These are phyloP conservation scores for Protodeltote pygarga DNA, from an alignment of 2,888 invertebrate species.

Conservation along the genomic window DNA sequence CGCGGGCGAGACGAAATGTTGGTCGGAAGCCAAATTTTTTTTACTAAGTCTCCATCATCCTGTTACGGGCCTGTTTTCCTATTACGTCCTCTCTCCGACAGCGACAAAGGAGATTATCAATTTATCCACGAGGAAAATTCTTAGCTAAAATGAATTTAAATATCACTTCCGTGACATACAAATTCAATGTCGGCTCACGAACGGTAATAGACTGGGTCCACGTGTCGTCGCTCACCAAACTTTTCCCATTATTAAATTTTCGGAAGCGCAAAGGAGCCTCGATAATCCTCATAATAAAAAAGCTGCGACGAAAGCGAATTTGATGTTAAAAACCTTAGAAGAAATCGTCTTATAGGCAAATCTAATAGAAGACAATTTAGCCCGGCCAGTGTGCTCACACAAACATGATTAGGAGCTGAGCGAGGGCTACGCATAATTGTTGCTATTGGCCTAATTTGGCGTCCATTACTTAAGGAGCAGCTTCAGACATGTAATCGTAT, in stretches of 20 bases:
- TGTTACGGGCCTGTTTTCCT: slow-evolving; percentile 28
- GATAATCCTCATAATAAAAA: slow-evolving; percentile 50
- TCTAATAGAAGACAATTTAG: slow-evolving; percentile 45
- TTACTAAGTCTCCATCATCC: slow-evolving; percentile 36
- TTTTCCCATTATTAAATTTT: slow-evolving; percentile 57
- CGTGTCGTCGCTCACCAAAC: slow-evolving; percentile 46
- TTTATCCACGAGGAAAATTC: slow-evolving; percentile 36
- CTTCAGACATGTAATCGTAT: slow-evolving; percentile 41
- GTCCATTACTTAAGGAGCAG: slow-evolving; percentile 45
- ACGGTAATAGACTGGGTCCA: slow-evolving; percentile 34
- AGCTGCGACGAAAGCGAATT: slow-evolving; percentile 28
- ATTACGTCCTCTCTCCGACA: slow-evolving; percentile 26
- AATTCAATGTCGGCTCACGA: slow-evolving; percentile 41
- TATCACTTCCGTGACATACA: slow-evolving; percentile 42
- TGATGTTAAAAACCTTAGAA: slow-evolving; percentile 43
- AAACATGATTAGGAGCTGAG: slow-evolving; percentile 50
- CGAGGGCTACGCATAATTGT: slow-evolving; percentile 46
- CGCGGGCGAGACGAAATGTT: slow-evolving; percentile 28
- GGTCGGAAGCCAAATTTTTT: slow-evolving; percentile 33
- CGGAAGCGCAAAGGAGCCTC: slow-evolving; percentile 21
- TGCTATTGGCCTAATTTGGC: slow-evolving; percentile 52
- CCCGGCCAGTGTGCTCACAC: slow-evolving; percentile 21
- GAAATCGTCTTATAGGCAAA: slow-evolving; percentile 49
- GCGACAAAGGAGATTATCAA: slow-evolving; percentile 38
- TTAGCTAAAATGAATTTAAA: slow-evolving; percentile 49